These are phyloP conservation scores for Athene noctua DNA, from an alignment of 2,113 vertebrate species.

Conservation along the genomic window DNA sequence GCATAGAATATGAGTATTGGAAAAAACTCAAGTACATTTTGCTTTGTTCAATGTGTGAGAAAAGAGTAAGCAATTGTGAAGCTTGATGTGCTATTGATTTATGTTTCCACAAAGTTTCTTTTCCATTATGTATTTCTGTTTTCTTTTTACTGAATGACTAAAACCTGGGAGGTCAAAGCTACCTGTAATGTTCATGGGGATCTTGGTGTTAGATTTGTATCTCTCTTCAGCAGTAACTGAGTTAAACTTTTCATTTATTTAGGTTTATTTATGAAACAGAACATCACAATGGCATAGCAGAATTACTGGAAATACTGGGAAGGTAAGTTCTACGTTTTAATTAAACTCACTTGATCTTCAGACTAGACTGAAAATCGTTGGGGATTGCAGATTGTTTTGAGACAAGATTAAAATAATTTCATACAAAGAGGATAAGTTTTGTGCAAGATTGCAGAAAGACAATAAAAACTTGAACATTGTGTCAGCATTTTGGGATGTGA, in stretches of 20 bases:
- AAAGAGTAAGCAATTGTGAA: neutral
- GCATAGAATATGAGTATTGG: neutral
- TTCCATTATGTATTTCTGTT: neutral
- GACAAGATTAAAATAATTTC: neutral
- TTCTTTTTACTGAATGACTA: neutral
- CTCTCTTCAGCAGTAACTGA: neutral
- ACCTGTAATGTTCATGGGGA: neutral
- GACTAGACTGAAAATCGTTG: neutral
- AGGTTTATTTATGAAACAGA: slow-evolving; percentile 99
- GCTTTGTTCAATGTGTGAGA: neutral
- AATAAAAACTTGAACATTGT: neutral
- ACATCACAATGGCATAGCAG: slow-evolving; percentile 99
- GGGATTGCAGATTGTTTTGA: neutral
- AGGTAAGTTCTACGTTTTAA: slow-evolving; percentile 77
- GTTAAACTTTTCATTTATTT: slow-evolving; percentile 23
- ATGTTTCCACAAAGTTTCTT: neutral
- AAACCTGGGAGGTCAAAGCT: neutral
- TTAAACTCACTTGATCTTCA: neutral
- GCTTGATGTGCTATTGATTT: neutral
- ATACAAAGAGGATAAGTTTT: neutral
- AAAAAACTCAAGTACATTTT: neutral
- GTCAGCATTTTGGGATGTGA: neutral
- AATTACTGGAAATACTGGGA: slow-evolving; percentile 98
- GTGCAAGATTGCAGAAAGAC: neutral
- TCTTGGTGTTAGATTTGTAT: neutral